These are phyloP conservation scores for Zhuqinia jingwanae DNA, from an alignment of 2,888 invertebrate species.

Conservation along the genomic window DNA sequence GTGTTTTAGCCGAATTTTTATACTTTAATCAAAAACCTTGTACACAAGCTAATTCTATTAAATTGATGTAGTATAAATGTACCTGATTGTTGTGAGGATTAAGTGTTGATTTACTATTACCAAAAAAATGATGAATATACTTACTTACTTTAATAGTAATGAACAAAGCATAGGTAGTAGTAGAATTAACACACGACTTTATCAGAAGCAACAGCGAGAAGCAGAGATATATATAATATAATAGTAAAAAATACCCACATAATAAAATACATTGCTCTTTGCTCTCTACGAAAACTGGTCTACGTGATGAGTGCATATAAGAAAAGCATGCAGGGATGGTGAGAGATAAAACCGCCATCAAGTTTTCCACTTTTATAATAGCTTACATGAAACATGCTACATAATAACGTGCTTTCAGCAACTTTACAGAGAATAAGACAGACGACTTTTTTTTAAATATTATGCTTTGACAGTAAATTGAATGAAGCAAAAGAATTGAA, in stretches of 20 bases:
- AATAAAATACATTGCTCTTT: neutral
- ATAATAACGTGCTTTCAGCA: slow-evolving; percentile 26
- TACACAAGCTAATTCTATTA: no score
- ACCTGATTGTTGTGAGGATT: no score
- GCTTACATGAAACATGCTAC: no score
- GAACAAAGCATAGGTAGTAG: no score
- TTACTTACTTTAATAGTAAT: no score
- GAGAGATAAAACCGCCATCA: slow-evolving; percentile 47
- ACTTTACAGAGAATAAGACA: slow-evolving; percentile 30
- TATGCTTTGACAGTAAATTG: slow-evolving; percentile 25
- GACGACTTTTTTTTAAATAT: neutral
- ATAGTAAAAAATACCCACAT: neutral
- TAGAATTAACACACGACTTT: no score
- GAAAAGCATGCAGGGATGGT: neutral
- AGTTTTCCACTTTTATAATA: neutral
- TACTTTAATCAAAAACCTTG: no score
- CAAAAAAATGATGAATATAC: no score
- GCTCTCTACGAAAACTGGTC: slow-evolving; percentile 33
- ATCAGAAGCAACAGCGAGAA: no score
- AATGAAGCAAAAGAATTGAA: slow-evolving; percentile 28
- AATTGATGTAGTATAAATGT: no score
- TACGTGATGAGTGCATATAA: neutral
- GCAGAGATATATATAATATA: neutral
- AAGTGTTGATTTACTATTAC: no score
- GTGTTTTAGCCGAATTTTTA: no score